These are phyloP conservation scores for Calcarius ornatus DNA, from an alignment of 2,113 vertebrate species.

Conservation along the genomic window DNA sequence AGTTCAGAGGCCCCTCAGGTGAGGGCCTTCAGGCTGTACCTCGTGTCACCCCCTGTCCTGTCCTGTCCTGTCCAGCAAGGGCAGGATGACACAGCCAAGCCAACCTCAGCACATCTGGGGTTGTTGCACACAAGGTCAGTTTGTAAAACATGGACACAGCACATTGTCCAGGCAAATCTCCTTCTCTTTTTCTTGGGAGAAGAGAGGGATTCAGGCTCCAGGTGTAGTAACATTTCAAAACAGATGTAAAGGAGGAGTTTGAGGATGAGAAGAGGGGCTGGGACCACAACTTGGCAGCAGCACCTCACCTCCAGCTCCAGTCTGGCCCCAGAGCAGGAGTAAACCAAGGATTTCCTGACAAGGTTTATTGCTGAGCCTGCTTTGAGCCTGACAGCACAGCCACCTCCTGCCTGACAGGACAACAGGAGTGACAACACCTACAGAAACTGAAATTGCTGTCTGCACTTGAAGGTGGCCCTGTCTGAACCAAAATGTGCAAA, in stretches of 20 bases:
- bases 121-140: not conserved
- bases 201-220: not conserved
- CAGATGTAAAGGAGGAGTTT: not conserved
- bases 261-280: not conserved
- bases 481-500: not conserved
- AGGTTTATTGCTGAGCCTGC: not conserved
- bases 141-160: not conserved
- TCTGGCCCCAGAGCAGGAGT: not conserved
- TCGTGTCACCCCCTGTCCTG: rapidly evolving
- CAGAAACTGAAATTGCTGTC: not conserved
- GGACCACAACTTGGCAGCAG: not conserved
- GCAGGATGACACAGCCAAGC: not conserved
- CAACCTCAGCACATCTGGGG: no score
- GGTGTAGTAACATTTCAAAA: not conserved
- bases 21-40: not conserved
- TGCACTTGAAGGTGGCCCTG: not conserved
- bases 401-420: not conserved
- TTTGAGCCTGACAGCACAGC: not conserved
- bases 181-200: not conserved
- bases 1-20: not conserved
- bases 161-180: rapidly evolving
- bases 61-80: not conserved
- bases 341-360: not conserved
- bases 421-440: not conserved
- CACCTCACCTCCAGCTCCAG: not conserved